Evolutionary conservation across 2,888 invertebrate genomes (phyloP), one percentile per base, ranked within the genome.

Genomic region (Andrena hattorfiana): DNA sequence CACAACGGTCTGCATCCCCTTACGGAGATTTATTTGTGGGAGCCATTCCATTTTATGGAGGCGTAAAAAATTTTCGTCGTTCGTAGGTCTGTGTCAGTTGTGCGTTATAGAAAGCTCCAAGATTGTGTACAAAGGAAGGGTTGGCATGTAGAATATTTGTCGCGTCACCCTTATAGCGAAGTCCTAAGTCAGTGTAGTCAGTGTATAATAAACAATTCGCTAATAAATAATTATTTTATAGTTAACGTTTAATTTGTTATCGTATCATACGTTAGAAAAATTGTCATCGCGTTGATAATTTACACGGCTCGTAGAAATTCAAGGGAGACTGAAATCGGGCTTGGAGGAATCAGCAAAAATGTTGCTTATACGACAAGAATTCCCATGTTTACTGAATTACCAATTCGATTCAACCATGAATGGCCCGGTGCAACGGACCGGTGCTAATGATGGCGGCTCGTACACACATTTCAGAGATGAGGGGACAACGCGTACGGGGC

Each of bases 401-500:
- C 35, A 49, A 76, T 78, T 77, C 70, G 35, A 60, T 67, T 77
- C 66, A 81, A 68, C 77, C 77, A 80, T 80, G 68, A 76, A 78
- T 72, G 74, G 62, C 32, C 62, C n/a, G 71, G 69, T 72, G 32
- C 62, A 77, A 56, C 74, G 28, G 62, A 77, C 4, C 68, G 73
- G 66, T 70, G 64, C 81, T 80, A 83, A 84, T 81, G 81, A 75
- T 80, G 77, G 59, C 20, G 69, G 42, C 69, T 67, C 78, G 72
- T 83, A 74, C 64, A 64, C 68, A 54, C 49, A 75, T 72, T 75
- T 73, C 28, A 35, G 74, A 62, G 54, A 70, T 66, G 73, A 42
- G 71, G 64, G 72, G 63, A 72, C 75, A 76, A 72, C 63, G 73
- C 77, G 62, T 79, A 77, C 73, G 77, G 77, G 77, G 85, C 85